A percentile compares a stretch with the other conserved stretches of the same genome.
phyloP scores from a whole-genome alignment of 2,113 vertebrate species.

The Aplodontia rufa region DNA sequence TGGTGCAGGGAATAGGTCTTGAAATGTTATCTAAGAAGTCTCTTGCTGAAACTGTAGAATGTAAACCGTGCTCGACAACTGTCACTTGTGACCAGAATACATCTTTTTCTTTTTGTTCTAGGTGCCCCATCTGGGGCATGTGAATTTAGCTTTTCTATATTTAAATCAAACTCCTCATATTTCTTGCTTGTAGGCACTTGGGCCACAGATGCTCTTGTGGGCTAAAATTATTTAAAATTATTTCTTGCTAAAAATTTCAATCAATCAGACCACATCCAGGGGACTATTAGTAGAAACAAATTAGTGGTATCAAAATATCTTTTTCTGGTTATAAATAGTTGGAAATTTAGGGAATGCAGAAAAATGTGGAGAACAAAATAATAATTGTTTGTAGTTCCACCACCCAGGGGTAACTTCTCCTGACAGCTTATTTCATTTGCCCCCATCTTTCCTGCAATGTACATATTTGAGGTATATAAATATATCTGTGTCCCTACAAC shows the following conservation, averaged over 20 bases:
- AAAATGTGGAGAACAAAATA: conserved; percentile 43
- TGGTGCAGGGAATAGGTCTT: neutral
- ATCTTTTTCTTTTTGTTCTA: conserved; percentile 37
- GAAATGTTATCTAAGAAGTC: neutral
- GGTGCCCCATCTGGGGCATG: conserved; percentile 20
- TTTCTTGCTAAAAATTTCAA: conserved; percentile 64
- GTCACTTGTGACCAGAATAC: conserved; percentile 8
- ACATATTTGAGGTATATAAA: neutral
- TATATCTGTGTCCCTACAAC: neutral
- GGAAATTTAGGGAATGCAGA: conserved; percentile 14
- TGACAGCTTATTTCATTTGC: neutral
- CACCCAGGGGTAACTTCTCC: neutral
- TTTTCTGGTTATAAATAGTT: conserved; percentile 61
- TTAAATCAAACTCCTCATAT: conserved; percentile 53
- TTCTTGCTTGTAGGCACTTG: conserved; percentile 54
- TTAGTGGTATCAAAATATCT: conserved; percentile 57
- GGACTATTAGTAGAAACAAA: conserved; percentile 59
- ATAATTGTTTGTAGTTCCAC: neutral
- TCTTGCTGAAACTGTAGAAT: neutral
- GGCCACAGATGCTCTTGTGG: conserved; percentile 41
- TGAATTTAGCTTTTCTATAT: conserved; percentile 59
- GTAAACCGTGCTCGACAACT: neutral
- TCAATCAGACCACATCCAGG: conserved; percentile 36
- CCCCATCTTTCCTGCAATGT: neutral
- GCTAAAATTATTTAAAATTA: conserved; percentile 70